Evolutionary conservation across 2,888 invertebrate genomes (phyloP).

Genomic region (Apamea sordens): DNA sequence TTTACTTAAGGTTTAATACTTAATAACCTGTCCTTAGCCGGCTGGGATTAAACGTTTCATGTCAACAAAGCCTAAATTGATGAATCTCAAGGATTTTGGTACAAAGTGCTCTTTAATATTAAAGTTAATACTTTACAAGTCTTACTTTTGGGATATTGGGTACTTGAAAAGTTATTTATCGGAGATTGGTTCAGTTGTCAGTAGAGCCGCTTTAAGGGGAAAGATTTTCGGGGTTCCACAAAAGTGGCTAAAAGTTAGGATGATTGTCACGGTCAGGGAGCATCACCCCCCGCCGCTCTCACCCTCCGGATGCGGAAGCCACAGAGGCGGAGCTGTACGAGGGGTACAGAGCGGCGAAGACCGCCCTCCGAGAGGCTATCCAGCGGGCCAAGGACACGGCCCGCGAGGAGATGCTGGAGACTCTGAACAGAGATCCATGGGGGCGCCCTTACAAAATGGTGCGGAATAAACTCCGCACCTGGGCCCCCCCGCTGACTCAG

Average conservation of each 20-base stretch:
- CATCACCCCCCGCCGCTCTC: no score
- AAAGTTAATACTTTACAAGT: constrained; percentile 25
- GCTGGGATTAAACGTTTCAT: constrained; percentile 67
- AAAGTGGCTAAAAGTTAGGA: background rate
- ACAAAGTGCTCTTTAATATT: constrained; percentile 31
- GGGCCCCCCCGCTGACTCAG: no score
- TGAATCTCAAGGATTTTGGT: constrained; percentile 51
- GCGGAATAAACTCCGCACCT: no score
- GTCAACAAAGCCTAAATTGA: constrained; percentile 64
- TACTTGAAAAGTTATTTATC: constrained; percentile 16
- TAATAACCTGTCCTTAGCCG: constrained; percentile 74
- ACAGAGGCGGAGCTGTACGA: no score
- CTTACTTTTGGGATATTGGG: constrained; percentile 21
- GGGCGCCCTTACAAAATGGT: no score
- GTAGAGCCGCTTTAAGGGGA: no score
- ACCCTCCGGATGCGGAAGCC: no score
- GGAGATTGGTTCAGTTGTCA: background rate
- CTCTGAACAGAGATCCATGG: no score
- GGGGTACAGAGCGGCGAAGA: no score
- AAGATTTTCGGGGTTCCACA: background rate
- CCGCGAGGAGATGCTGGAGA: no score
- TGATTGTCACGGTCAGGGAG: background rate
- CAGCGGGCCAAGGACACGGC: no score
- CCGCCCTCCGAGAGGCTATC: no score
- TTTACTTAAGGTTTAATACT: constrained; percentile 75